Base-by-base conservation (phyloP, 2,113 vertebrate species). In the Dicentrarchus labrax region DNA sequence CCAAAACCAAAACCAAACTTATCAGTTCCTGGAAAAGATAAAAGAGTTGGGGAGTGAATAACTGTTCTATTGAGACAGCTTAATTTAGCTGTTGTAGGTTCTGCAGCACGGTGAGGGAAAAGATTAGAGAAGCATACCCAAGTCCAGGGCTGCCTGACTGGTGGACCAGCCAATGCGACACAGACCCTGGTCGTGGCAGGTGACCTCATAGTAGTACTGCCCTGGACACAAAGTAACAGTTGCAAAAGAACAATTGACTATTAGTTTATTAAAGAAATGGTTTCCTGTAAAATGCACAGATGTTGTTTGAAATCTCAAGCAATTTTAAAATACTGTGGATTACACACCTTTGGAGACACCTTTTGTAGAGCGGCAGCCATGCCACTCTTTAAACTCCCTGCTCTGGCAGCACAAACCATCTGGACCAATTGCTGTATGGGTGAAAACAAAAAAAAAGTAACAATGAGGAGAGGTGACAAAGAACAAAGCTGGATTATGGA, bases 381-480 rank as follows among this genome's bases (percentile, higher is more conserved):
- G 98, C 98, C 98, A 99, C 86, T 99, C 98, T 93, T 99, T 99
- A 71, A 99, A 94, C 93, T 99, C 98, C 90, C 98, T 96, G 96
- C 98, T 99, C 78, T 99, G 98, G 85, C 98, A 99, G 80, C 97
- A 98, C 50, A 99, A 60, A 22, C 98, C 98, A n/a, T 99, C 98
- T 0, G 97, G 88, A 43, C 98, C 97, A 69, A 99, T 99, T 10
- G 98, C 98, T 99, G 85, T 6, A 13, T 10, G 1, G 45, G 71
- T 24, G 11, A 51, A 24, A 53, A 61, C 3, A 68, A 30, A 30
- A 30, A 30, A 36, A 53, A 53, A 77, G 38, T 19, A 53, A 61
- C 0, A 38, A 57, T 47, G 3, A 70, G 17, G 12, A 72, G 10
- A 36, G n/a, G 13, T 0, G n/a, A 60, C 6, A 39, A 38, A 51